Evolutionary conservation across 2,797 vertebrate genomes (phyloP).

Genomic region (Clarias platycephalus): DNA sequence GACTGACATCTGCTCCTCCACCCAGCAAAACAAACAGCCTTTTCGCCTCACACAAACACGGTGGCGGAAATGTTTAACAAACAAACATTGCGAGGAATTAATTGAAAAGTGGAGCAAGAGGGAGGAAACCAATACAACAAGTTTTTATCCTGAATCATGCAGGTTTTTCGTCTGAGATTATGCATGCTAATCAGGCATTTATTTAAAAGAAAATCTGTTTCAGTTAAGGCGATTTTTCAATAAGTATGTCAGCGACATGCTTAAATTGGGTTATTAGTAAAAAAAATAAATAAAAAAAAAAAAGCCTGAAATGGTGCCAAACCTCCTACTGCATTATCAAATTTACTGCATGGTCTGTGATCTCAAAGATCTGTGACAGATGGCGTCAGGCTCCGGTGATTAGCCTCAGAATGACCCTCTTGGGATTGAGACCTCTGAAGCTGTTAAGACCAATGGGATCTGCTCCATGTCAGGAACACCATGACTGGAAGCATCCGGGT

Average conservation of each 20-base stretch:
- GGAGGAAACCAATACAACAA: background rate
- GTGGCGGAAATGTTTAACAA: conserved; percentile 4
- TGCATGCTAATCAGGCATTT: background rate
- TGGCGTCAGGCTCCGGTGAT: conserved; percentile 1
- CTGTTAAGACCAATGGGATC: background rate
- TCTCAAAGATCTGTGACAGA: conserved; percentile 18
- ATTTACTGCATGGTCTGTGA: background rate
- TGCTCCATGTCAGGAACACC: background rate
- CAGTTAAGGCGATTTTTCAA: background rate
- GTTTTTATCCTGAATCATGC: background rate
- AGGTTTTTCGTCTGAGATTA: background rate
- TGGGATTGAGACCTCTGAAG: conserved; percentile 8
- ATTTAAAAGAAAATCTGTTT: background rate
- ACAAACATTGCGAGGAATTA: background rate
- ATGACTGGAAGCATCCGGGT: background rate
- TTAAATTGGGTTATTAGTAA: background rate
- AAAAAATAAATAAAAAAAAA: background rate
- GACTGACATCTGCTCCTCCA: conserved; percentile 58
- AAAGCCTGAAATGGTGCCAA: background rate
- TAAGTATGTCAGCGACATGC: background rate
- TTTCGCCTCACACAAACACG: conserved; percentile 20
- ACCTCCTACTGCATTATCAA: background rate
- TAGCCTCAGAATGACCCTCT: background rate
- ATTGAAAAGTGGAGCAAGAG: background rate
- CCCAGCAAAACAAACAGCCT: conserved; percentile 71